Evolutionary conservation across 2,888 invertebrate species (phyloP).

Genomic region (Dicycla oo): DNA sequence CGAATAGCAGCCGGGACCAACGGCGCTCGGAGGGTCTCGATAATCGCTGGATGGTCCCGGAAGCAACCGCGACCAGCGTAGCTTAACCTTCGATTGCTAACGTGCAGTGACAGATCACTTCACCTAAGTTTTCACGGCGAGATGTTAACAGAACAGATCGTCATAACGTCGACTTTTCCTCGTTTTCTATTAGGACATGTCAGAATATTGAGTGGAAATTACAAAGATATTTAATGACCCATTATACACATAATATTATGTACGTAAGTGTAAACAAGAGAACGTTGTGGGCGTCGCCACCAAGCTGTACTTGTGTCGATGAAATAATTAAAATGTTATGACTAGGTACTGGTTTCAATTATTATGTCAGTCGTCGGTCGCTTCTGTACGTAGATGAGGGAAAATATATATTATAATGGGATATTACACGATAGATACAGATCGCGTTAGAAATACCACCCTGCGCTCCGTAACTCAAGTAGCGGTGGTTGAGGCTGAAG

Average conservation of each 20-base stretch:
- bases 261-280: constrained; percentile 12
- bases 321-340: constrained; percentile 44
- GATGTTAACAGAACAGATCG: not conserved
- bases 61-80: no score
- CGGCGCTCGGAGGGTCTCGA: no score
- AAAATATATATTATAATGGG: not conserved
- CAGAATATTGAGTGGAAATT: not conserved
- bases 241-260: not conserved
- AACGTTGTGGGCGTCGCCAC: constrained; percentile 8
- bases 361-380: constrained; percentile 1
- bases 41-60: no score
- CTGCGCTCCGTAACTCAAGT: no score
- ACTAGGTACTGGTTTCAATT: constrained; percentile 28
- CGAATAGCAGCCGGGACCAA: no score
- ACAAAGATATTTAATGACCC: not conserved
- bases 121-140: not conserved
- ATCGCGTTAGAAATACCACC: no score
- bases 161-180: not conserved
- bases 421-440: no score
- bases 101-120: not conserved
- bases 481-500: no score
- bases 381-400: not conserved
- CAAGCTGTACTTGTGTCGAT: not conserved
- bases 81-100: no score
- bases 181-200: not conserved